Evolutionary conservation across 2,797 vertebrate genomes (phyloP), one percentile per base, ranked within the genome.

Genomic region (Crax fasciolata): DNA sequence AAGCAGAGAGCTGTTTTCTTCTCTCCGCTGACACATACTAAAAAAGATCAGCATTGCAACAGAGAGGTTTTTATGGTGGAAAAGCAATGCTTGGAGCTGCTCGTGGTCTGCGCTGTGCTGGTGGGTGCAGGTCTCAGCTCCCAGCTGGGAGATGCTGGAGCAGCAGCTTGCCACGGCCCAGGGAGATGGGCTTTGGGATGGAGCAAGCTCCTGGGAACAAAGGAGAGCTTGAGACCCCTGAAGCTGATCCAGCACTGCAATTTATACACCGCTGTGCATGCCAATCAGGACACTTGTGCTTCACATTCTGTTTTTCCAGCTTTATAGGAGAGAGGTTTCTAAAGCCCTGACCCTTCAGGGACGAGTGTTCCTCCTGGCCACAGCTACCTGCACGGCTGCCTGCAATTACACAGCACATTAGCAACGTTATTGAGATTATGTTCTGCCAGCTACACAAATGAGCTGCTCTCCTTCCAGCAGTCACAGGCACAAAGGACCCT

Each of bases 251-350:
- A 38, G n/a, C 12, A 3, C 27, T 44, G 51, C 17, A 67, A 3
- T 46, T 49, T 28, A 24, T 20, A 8, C 35, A 7, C n/a, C 1
- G 0, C 18, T 72, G 15, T 0, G 1, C 7, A 3, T 12, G 49
- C 49, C 61, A 43, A 81, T 46, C 55, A 20, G 46, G 41, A 39
- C 39, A 6, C 55, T 80, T 38, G 48, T 32, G 35, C 46, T n/a
- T 55, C 46, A 23, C 48, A 3, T 9, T 14, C 28, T 55, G 52
- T 59, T 77, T 39, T 48, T 72, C 54, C 67, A 82, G 58, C 52
- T 74, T 77, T 51, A 3, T 32, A 16, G 68, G 55, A 67, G 12
- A 39, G 18, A 52, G 2, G 35, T 70, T 72, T 58, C 23, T 27
- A 30, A 80, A 68, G 18, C 30, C 70, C 66, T 77, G 75, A 63